A percentile compares a stretch with the other conserved stretches of the same genome.
phyloP scores from a whole-genome alignment of 64 coral and sea anemone species.

The Exaiptasia diaphana region DNA sequence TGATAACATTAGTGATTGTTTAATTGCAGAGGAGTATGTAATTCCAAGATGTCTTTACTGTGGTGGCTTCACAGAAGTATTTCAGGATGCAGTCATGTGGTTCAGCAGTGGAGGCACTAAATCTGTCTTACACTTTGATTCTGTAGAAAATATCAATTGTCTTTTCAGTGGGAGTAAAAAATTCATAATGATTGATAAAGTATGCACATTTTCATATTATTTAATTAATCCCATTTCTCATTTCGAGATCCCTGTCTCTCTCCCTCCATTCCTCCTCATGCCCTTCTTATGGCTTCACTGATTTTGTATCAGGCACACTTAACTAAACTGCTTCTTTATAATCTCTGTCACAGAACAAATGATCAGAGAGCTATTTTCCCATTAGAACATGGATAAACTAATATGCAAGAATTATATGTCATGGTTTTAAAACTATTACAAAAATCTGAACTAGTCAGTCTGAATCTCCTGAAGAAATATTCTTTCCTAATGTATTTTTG shows the following conservation, averaged over 20 bases:
- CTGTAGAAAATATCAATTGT: conserved; percentile 98
- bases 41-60: conserved; percentile 76
- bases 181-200: conserved; percentile 92
- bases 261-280: background rate
- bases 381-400: no score
- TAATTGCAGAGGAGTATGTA: conserved; percentile 76
- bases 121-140: conserved; percentile 95
- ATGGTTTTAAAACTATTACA: no score
- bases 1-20: no score
- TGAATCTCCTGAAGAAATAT: no score
- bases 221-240: background rate
- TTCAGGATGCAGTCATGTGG: conserved; percentile 98
- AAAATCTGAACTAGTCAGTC: no score
- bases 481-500: no score
- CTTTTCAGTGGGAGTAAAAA: conserved; percentile 96
- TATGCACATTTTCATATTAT: background rate
- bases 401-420: no score
- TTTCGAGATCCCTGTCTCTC: background rate
- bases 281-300: background rate
- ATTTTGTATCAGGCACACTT: background rate
- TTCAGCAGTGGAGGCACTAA: conserved; percentile 99
- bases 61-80: conserved; percentile 56
- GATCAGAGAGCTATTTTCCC: no score
- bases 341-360: no score
- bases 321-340: no score